phyloP scores from a whole-genome alignment of 2,113 vertebrate species.

The Daboia siamensis region DNA sequence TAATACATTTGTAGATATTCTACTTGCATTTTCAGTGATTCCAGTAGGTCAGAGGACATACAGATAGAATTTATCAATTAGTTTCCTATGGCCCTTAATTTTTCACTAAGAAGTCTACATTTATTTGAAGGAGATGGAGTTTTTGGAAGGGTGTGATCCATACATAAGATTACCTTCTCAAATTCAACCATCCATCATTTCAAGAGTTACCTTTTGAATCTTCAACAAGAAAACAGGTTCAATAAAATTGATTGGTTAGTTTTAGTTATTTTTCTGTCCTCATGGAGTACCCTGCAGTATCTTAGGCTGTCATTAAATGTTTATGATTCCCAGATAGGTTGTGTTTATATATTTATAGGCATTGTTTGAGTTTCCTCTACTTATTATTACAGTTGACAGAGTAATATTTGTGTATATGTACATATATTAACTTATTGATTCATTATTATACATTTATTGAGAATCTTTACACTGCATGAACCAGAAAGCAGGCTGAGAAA shows the following conservation, averaged over 20 bases:
- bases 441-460: not conserved
- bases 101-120: not conserved
- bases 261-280: not conserved
- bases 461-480: too few species aligned
- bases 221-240: not conserved
- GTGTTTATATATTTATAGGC: not conserved
- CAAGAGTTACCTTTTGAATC: not conserved
- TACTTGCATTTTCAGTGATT: not conserved
- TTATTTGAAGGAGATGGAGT: not conserved
- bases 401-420: not conserved
- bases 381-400: not conserved
- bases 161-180: not conserved
- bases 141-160: not conserved
- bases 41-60: not conserved
- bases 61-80: not conserved
- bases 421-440: not conserved
- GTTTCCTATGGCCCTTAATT: not conserved
- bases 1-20: not conserved
- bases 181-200: not conserved
- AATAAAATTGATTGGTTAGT: not conserved
- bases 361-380: not conserved
- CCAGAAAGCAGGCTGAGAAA: too few species aligned
- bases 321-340: not conserved
- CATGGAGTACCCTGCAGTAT: not conserved
- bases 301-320: not conserved